Evolutionary conservation across 2,797 vertebrate species (phyloP), one percentile per base, ranked within the genome.

Genomic region (Anolis apletophallus): DNA sequence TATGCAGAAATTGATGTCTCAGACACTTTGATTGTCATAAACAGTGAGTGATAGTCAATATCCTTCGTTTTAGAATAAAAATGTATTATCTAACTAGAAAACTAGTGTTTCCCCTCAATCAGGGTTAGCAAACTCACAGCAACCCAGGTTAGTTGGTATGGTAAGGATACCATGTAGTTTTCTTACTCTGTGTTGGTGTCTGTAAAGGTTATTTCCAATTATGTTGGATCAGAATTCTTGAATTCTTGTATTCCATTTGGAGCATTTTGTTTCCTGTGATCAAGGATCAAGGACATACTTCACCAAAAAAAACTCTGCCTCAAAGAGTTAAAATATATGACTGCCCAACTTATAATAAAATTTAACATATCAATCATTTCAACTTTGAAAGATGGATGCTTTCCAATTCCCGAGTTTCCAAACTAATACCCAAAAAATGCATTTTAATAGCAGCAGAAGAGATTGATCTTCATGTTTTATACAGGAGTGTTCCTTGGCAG

Each of bases 401-500:
- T 80, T 85, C 78, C 32, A 10, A 68, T 32, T 8, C 68, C 9
- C 64, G 1, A 76, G 84, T 61, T 87, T 82, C 54, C 69, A 73
- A 50, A 36, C 1, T 76, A 90, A 82, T 0, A 0, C 68, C n/a
- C n/a, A 86, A 88, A 64, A 46, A 81, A 77, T 88, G 55, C 79
- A 85, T 61, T 73, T 85, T 82, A 77, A 23, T 85, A 36, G 75
- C 84, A 80, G 5, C 11, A 64, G 36, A 26, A 73, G 13, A 2
- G 79, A 88, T 83, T 34, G 85, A 90, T 94, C 88, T 84, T 81
- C 80, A 61, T 21, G 11, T 7, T 76, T 72, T 55, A n/a, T 16
- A 34, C 69, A 85, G 14, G 75, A 52, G 74, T 76, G 82, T 50
- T 87, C 92, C 88, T 88, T 88, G 61, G 73, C 88, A 85, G 59